Evolutionary conservation across 2,888 invertebrate species (phyloP).

Genomic region (Folsomia manolachei): DNA sequence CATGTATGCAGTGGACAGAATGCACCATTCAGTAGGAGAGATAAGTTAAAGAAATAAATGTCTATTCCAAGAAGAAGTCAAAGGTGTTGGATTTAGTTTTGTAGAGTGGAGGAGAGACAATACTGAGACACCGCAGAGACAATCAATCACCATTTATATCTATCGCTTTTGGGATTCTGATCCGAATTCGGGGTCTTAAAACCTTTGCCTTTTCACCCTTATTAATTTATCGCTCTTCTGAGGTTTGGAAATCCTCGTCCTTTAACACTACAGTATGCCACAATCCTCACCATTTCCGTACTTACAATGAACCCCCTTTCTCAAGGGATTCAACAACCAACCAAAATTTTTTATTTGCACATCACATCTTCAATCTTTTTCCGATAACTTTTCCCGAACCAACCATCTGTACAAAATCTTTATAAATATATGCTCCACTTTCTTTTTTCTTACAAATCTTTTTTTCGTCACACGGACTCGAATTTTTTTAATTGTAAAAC

Average conservation of each 20-base stretch:
- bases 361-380: slow-evolving; percentile 24
- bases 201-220: slow-evolving; percentile 46
- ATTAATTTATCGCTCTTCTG: slow-evolving; percentile 51
- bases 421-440: slow-evolving; percentile 6
- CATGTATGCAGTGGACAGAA: background rate
- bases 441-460: no score
- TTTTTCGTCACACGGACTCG: no score
- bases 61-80: background rate
- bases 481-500: no score
- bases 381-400: slow-evolving; percentile 1
- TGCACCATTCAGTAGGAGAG: background rate
- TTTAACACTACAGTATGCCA: background rate
- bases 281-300: slow-evolving; percentile 8
- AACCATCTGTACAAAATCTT: no score
- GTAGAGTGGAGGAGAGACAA: slow-evolving; percentile 25
- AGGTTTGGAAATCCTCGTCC: slow-evolving; percentile 32
- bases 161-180: slow-evolving; percentile 51
- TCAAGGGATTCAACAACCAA: slow-evolving; percentile 26
- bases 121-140: slow-evolving; percentile 43
- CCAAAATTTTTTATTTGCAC: slow-evolving; percentile 42
- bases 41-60: background rate
- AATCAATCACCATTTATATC: slow-evolving; percentile 51
- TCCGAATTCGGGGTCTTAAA: slow-evolving; percentile 41
- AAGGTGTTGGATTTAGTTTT: background rate
- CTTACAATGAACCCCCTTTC: slow-evolving; percentile 19